These are phyloP conservation scores for Euglossa dilemma DNA, from an alignment of 1,140 invertebrate species.

Conservation along the genomic window DNA sequence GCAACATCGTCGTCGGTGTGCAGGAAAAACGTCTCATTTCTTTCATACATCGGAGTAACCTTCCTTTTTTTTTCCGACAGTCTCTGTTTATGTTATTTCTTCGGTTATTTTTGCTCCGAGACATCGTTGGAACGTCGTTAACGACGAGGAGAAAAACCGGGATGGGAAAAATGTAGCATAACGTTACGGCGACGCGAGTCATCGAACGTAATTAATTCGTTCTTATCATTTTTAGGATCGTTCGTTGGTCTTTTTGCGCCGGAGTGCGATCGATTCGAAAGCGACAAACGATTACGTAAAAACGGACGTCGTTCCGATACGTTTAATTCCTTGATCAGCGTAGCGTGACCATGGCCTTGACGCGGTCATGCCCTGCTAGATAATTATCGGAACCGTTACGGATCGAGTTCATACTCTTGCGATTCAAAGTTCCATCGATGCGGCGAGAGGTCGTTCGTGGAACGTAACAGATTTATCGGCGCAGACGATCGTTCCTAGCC, in stretches of 20 bases:
- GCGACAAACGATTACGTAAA: slow-evolving; percentile 58
- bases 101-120: background rate
- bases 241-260: background rate
- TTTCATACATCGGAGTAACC: too few species aligned
- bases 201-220: background rate
- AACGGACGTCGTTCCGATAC: slow-evolving; percentile 27
- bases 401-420: slow-evolving; percentile 10
- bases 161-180: background rate
- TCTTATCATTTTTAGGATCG: background rate
- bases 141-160: background rate
- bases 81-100: background rate
- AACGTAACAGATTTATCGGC: slow-evolving; percentile 3
- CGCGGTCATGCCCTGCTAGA: slow-evolving; percentile 54
- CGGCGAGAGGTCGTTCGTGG: background rate
- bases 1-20: too few species aligned
- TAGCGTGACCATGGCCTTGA: slow-evolving; percentile 73
- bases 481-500: background rate
- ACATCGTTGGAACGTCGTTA: background rate
- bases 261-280: slow-evolving; percentile 5
- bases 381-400: slow-evolving; percentile 60
- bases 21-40: background rate
- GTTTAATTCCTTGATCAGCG: slow-evolving; percentile 62
- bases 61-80: background rate
- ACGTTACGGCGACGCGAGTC: background rate
- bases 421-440: background rate